phyloP scores from a whole-genome alignment of 2,888 invertebrate species.

The Ypsolopha sequella region DNA sequence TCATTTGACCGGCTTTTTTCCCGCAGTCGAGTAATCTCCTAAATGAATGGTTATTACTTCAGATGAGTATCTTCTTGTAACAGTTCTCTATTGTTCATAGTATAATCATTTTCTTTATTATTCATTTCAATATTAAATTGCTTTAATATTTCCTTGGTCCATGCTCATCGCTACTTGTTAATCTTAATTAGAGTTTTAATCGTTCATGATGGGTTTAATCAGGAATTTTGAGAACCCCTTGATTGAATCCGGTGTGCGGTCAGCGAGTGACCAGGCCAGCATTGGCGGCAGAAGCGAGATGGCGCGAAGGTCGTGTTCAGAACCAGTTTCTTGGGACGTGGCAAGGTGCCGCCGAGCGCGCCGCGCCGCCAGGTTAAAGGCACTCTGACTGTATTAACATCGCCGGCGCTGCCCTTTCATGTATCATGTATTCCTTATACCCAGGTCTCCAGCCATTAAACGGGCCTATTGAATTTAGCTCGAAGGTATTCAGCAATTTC shows the following conservation, averaged over 20 bases:
- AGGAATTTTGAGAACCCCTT: conserved; percentile 12
- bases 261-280: conserved; percentile 49
- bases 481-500: conserved; percentile 11
- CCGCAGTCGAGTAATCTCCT: neutral
- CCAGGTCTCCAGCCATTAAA: conserved; percentile 50
- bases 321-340: conserved; percentile 62
- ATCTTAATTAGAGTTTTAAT: neutral
- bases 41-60: conserved; percentile 1
- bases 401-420: conserved; percentile 59
- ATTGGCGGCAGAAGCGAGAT: conserved; percentile 44
- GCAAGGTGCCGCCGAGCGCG: conserved; percentile 56
- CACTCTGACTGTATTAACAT: conserved; percentile 49
- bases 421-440: conserved; percentile 44
- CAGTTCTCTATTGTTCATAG: conserved; percentile 1
- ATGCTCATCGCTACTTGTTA: neutral
- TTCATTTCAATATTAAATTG: neutral
- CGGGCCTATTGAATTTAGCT: conserved; percentile 52
- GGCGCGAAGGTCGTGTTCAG: conserved; percentile 48
- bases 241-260: conserved; percentile 44
- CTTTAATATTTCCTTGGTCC: neutral
- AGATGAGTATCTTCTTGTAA: conserved; percentile 3
- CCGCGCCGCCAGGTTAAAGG: conserved; percentile 40
- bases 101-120: conserved; percentile 1
- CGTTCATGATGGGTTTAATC: neutral
- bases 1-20: conserved; percentile 17